A percentile compares a stretch with the other conserved stretches of the same genome.
Conservation (phyloP, 1,140 invertebrate species). For the Musca domestica region DNA sequence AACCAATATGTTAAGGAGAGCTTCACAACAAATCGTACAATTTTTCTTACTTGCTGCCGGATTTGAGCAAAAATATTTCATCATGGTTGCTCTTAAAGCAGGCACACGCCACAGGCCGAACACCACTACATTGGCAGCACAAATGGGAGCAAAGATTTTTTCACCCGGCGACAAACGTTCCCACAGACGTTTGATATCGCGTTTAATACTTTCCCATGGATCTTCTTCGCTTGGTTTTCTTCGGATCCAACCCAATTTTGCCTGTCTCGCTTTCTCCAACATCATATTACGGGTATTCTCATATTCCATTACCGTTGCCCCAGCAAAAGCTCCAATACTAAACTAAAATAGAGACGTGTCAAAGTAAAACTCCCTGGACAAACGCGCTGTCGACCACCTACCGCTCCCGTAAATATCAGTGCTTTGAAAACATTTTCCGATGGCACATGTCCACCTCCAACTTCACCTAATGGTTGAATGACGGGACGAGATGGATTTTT, state of each 20-base stretch:
- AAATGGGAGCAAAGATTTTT: slow-evolving; percentile 77
- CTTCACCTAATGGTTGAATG: neutral
- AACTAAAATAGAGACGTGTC: slow-evolving; percentile 55
- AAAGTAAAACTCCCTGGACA: neutral
- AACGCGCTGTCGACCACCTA: slow-evolving; percentile 51
- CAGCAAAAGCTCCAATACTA: slow-evolving; percentile 68
- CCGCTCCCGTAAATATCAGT: slow-evolving; percentile 67
- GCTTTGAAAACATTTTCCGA: slow-evolving; percentile 62
- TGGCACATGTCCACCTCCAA: slow-evolving; percentile 46
- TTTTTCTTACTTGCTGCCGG: slow-evolving; percentile 67
- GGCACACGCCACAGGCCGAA: slow-evolving; percentile 82
- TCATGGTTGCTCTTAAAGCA: slow-evolving; percentile 70
- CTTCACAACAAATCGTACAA: neutral
- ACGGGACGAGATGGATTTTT: neutral
- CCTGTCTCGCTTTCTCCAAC: slow-evolving; percentile 59
- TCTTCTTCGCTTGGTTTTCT: slow-evolving; percentile 34
- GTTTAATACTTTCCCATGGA: slow-evolving; percentile 37
- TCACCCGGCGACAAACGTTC: slow-evolving; percentile 70
- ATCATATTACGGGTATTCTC: slow-evolving; percentile 72
- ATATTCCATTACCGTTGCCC: slow-evolving; percentile 84
- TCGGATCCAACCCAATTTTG: slow-evolving; percentile 52
- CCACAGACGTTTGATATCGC: slow-evolving; percentile 67
- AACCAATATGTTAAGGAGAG: slow-evolving; percentile 3
- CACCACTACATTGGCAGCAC: slow-evolving; percentile 74
- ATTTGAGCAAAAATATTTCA: slow-evolving; percentile 82